Evolutionary conservation across 2,113 vertebrate genomes (phyloP), one percentile per base, ranked within the genome.

Genomic region (Psephotus haematonotus): DNA sequence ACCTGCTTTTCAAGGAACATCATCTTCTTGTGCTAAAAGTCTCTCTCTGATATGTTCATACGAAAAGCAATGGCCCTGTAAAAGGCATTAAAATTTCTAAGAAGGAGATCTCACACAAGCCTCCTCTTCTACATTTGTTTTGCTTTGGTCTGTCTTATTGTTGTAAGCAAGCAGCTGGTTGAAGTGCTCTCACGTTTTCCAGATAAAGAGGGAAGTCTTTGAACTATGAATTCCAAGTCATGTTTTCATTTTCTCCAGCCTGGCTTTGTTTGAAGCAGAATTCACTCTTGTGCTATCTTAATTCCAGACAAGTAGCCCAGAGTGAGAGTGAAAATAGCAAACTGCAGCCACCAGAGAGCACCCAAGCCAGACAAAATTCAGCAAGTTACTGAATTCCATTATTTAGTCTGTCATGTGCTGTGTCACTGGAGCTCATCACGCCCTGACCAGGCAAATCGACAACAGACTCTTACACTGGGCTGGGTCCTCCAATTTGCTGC

Each of bases 281-380:
- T 87, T 70, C 53, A 33, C 47, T 49, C 3, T 55, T 31, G 20
- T 71, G 44, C 37, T 57, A 9, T 57, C 57, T 52, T 76, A 52
- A 47, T 78, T 83, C 52, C 76, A 88, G 60, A 76, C 28, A 59
- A 70, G 17, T 75, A 87, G 62, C 37, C n/a, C 9, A 27, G 5
- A 76, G 16, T 67, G 20, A 68, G 50, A 77, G 20, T 0, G 2
- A 79, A 83, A 89, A 65, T 92, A 94, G 77, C 91, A 85, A 89
- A 80, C 57, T 89, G 86, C 92, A 96, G 93, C 95, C 96, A 96
- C 80, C 95, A 96, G 93, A 96, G 95, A 96, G 95, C 95, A 97
- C 80, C 88, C 96, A 95, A 94, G 77, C 52, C 0, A 22, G 95
- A 72, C 86, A 87, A 67, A 96, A 96, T 91, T 80, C 81, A 91